Evolutionary conservation across 2,797 vertebrate species (phyloP), one percentile per base, ranked within the genome.

Genomic region (Pseudopleuronectes americanus): DNA sequence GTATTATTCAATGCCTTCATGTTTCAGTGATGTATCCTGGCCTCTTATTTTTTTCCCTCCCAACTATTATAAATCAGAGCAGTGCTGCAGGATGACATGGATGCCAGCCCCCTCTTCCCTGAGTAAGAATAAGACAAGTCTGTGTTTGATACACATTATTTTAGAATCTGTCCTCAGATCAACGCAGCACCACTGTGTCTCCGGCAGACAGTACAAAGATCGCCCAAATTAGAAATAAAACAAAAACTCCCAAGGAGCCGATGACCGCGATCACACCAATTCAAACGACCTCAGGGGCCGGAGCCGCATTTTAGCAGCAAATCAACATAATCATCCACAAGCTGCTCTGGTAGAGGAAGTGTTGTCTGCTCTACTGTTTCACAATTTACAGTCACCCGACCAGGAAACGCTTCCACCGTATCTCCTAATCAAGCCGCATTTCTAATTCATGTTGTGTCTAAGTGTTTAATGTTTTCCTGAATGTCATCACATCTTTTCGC

Each of bases 21-120:
- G 70, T 83, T 86, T 87, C 83, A 88, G 70, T 87, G 68, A 84
- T 88, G 80, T 83, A 84, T 82, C 72, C 64, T 83, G 68, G 82
- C 70, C 63, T 80, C 57, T 65, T 79, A 73, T 87, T 85, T 87
- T 48, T 70, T 69, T 65, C 56, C 65, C 72, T 84, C 56, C 69
- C 64, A 36, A 76, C 83, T 68, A 86, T 87, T 89, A 91, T 85
- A 89, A 89, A 91, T 92, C 84, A 84, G 81, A 79, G 76, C 76
- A 80, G 66, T 52, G 80, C 71, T 24, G 64, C 56, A 71, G 81
- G 68, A 85, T 86, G 89, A 88, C 86, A 89, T 68, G 59, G 77
- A 81, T 79, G 71, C 86, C 75, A 85, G 74, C 71, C 73, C 69
- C 80, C 55, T 69, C 59, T 76, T 84, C 75, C 90, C 79, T 84